These are phyloP conservation scores for Diplodus puntazzo DNA, from an alignment of 2,797 vertebrate species.

Conservation along the genomic window DNA sequence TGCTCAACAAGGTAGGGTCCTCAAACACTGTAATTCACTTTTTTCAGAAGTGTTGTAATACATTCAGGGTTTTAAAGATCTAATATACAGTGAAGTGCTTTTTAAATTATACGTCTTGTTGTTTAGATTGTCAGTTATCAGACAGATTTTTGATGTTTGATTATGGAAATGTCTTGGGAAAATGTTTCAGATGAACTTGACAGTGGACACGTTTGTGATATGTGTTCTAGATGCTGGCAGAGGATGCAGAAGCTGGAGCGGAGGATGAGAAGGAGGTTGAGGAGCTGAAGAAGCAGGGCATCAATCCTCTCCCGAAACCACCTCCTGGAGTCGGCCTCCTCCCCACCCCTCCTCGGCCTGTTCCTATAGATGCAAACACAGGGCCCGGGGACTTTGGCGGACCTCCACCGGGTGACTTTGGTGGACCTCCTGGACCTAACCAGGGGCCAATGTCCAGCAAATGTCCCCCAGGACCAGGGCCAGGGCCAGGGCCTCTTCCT, in stretches of 20 bases:
- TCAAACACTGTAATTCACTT: background rate
- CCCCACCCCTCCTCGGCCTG: conserved; percentile 91
- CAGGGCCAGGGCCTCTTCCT: conserved; percentile 66
- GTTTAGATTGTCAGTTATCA: too few relatives aligned
- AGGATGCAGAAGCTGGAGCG: conserved; percentile 94
- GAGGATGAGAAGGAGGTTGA: conserved; percentile 98
- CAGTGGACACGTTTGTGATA: background rate
- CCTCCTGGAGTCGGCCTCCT: conserved; percentile 95
- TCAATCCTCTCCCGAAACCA: conserved; percentile 95
- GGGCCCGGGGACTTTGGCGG: conserved; percentile 79
- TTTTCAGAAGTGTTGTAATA: background rate
- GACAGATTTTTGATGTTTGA: background rate
- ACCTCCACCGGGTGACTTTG: conserved; percentile 70
- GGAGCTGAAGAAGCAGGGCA: conserved; percentile 97
- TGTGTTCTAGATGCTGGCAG: conserved; percentile 90
- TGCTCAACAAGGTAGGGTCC: conserved; percentile 91
- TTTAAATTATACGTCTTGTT: background rate
- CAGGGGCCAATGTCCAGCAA: conserved; percentile 69
- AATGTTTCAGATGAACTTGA: background rate
- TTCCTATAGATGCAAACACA: conserved; percentile 76
- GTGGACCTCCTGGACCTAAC: conserved; percentile 69
- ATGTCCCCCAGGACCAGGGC: conserved; percentile 62
- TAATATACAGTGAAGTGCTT: background rate
- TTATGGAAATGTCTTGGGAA: background rate
- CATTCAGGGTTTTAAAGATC: background rate